Evolutionary conservation across 1,140 invertebrate genomes (phyloP).

Genomic region (Caerostris extrusa): DNA sequence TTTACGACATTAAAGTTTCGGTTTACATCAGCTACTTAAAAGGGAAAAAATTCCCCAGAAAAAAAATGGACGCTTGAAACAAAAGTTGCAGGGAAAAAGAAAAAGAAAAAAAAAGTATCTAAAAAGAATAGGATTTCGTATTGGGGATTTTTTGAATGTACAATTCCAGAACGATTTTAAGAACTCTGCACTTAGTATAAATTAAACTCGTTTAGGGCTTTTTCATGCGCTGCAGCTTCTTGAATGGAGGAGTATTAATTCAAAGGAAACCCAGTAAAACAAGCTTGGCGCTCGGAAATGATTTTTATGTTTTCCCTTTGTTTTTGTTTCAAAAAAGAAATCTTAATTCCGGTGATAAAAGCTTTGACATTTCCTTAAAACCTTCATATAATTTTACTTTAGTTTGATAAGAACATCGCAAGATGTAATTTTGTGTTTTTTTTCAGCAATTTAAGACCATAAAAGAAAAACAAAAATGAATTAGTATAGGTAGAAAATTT

Average conservation of each 20-base stretch:
- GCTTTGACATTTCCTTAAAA: background rate
- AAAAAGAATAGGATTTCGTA: background rate
- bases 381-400: no score
- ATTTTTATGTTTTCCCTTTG: background rate
- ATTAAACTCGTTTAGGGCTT: conserved; percentile 34
- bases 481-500: no score
- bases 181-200: conserved; percentile 44
- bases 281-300: background rate
- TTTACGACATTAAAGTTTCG: conserved; percentile 58
- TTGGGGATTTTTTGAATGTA: background rate
- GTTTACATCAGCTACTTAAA: conserved; percentile 60
- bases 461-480: no score
- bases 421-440: no score
- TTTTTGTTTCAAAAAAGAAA: background rate
- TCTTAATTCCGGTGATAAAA: background rate
- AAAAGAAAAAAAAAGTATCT: background rate
- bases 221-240: background rate
- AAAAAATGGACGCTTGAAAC: no score
- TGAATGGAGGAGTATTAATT: background rate
- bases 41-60: background rate
- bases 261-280: background rate
- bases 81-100: background rate
- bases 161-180: background rate
- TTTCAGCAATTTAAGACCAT: no score
- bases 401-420: no score